These are phyloP conservation scores for Phyllostomus discolor DNA, from an alignment of 2,113 vertebrate genomes.

Conservation along the genomic window DNA sequence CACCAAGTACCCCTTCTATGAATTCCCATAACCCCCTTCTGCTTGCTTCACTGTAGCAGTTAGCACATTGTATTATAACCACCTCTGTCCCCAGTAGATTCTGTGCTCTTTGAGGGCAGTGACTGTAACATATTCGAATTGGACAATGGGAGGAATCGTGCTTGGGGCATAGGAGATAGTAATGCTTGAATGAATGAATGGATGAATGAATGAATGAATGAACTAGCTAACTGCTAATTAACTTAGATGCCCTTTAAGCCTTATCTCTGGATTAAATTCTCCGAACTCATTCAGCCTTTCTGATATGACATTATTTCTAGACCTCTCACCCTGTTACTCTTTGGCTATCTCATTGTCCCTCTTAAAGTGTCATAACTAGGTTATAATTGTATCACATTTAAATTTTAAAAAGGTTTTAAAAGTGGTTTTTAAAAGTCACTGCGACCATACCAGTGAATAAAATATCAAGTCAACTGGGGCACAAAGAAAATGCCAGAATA, in stretches of 20 bases:
- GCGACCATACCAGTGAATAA: background rate
- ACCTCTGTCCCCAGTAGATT: background rate
- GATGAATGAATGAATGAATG: background rate
- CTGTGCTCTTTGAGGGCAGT: background rate
- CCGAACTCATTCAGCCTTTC: background rate
- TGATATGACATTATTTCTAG: background rate
- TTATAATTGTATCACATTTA: background rate
- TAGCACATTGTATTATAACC: background rate
- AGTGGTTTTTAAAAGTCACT: background rate
- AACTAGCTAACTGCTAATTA: background rate
- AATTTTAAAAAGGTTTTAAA: background rate
- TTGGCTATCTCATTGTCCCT: background rate
- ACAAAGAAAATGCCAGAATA: background rate
- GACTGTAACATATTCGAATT: background rate
- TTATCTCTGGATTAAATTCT: background rate
- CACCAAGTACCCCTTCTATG: background rate
- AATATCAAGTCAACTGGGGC: background rate
- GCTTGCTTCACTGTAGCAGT: background rate
- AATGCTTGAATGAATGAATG: background rate
- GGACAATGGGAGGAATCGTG: background rate
- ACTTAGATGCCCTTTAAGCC: background rate
- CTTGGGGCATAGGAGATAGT: background rate
- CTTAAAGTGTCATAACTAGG: background rate
- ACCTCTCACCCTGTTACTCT: background rate
- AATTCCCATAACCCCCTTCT: background rate